Evolutionary conservation across 2,797 vertebrate genomes (phyloP).

Genomic region (Hoplostethus mediterraneus): DNA sequence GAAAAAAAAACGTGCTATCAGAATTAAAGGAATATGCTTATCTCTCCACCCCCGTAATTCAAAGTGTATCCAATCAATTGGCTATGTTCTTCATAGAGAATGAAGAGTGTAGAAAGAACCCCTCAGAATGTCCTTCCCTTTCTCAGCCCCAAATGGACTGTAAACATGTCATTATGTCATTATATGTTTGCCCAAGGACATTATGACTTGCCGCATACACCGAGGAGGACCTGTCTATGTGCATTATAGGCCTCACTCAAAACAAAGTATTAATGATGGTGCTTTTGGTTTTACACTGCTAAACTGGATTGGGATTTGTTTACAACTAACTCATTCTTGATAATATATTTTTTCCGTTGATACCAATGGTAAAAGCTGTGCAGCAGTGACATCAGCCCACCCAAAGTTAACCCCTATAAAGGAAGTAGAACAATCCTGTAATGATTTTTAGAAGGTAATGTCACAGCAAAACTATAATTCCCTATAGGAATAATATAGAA

Average conservation of each 20-base stretch:
- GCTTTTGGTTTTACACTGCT: neutral
- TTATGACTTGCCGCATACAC: neutral
- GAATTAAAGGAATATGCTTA: constrained; percentile 38
- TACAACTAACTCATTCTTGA: neutral
- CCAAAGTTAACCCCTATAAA: too few species aligned
- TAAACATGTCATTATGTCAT: constrained; percentile 6
- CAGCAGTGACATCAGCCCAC: too few species aligned
- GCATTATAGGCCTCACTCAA: neutral
- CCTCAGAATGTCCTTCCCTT: neutral
- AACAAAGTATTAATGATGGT: neutral
- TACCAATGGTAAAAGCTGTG: too few species aligned
- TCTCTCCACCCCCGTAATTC: constrained; percentile 41
- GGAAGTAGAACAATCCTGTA: neutral
- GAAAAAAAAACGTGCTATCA: neutral
- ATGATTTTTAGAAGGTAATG: neutral
- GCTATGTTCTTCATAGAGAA: constrained; percentile 32
- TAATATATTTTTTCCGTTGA: neutral
- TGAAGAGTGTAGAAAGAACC: neutral
- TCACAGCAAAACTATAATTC: neutral
- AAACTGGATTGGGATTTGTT: neutral
- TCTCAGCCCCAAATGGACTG: neutral
- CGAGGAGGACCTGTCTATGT: neutral
- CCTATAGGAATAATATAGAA: too few species aligned
- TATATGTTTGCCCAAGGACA: neutral
- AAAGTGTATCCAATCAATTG: constrained; percentile 45